Conservation (phyloP, 2,113 vertebrate genomes). For the Amazona vittata region DNA sequence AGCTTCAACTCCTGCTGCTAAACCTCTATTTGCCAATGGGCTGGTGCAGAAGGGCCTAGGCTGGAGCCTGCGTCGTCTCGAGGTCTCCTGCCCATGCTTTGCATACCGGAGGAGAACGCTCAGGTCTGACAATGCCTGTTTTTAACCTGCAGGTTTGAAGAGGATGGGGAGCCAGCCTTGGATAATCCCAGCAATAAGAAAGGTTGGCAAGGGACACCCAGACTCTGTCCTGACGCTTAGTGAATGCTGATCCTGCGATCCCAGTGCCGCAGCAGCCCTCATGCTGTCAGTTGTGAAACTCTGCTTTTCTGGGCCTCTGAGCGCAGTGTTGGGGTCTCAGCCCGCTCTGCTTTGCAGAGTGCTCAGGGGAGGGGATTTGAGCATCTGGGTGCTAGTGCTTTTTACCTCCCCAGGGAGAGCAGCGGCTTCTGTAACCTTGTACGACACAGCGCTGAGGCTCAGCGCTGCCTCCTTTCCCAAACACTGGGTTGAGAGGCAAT, state of each 20-base stretch:
- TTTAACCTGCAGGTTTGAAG: constrained; percentile 74
- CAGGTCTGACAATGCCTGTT: constrained; percentile 58
- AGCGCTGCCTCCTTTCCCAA: constrained; percentile 12
- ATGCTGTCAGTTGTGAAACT: neutral
- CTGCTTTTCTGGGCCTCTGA: constrained; percentile 16
- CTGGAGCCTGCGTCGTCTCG: neutral
- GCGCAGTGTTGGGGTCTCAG: neutral
- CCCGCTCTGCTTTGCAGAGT: constrained; percentile 29
- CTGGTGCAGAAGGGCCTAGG: neutral
- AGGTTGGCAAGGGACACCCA: constrained; percentile 66
- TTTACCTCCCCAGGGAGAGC: constrained; percentile 27
- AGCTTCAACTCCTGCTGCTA: constrained; percentile 23
- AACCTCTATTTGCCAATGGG: neutral
- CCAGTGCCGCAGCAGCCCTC: constrained; percentile 30
- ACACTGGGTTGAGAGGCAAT: constrained; percentile 30
- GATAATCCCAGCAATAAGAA: constrained; percentile 73
- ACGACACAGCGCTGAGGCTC: neutral
- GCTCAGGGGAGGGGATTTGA: constrained; percentile 44
- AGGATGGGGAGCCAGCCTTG: constrained; percentile 71
- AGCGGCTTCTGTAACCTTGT: constrained; percentile 21
- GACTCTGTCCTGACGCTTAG: constrained; percentile 43
- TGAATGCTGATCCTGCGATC: neutral
- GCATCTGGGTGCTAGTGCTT: constrained; percentile 31
- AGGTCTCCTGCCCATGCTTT: constrained; percentile 14
- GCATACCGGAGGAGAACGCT: neutral